Percentiles rank a stretch among this genome's conserved stretches.
These are phyloP conservation scores for Oceanodroma leucorhoa DNA, from an alignment of 2,797 vertebrate species.

Conservation along the genomic window DNA sequence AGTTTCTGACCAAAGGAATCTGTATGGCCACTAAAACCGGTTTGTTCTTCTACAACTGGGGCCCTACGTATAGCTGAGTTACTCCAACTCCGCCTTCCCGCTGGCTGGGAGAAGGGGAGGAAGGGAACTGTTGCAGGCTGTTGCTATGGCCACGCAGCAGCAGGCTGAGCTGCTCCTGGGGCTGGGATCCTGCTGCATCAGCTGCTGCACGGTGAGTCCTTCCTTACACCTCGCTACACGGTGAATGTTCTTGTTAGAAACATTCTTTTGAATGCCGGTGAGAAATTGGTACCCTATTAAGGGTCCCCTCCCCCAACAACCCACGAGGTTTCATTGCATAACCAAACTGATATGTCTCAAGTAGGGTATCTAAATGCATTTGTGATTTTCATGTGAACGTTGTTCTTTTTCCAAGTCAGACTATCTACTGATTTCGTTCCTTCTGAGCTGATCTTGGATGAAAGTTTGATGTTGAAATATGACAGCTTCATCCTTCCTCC, in stretches of 20 bases:
- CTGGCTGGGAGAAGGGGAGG: not conserved
- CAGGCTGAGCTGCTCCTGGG: not conserved
- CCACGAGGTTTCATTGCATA: conserved; percentile 24
- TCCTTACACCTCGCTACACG: not conserved
- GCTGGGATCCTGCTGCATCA: conserved; percentile 18
- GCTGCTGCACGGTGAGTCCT: conserved; percentile 50
- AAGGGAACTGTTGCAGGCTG: conserved; percentile 16
- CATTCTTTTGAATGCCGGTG: not conserved
- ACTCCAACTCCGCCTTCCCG: not conserved
- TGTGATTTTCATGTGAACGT: not conserved
- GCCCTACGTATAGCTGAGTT: not conserved
- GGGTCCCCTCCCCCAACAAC: not conserved
- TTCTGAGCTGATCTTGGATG: not conserved
- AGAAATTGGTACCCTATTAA: not conserved
- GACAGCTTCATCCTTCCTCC: not conserved
- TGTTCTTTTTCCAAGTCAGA: not conserved
- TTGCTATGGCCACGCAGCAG: conserved; percentile 54
- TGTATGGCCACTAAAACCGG: not conserved
- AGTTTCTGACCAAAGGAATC: not conserved
- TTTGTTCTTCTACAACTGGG: not conserved
- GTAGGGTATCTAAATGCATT: not conserved
- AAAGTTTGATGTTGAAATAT: not conserved
- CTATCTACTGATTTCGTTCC: not conserved
- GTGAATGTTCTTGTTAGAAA: not conserved
- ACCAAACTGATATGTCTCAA: conserved; percentile 10